phyloP scores from a whole-genome alignment of 2,888 invertebrate genomes.

The Hesperia comma region DNA sequence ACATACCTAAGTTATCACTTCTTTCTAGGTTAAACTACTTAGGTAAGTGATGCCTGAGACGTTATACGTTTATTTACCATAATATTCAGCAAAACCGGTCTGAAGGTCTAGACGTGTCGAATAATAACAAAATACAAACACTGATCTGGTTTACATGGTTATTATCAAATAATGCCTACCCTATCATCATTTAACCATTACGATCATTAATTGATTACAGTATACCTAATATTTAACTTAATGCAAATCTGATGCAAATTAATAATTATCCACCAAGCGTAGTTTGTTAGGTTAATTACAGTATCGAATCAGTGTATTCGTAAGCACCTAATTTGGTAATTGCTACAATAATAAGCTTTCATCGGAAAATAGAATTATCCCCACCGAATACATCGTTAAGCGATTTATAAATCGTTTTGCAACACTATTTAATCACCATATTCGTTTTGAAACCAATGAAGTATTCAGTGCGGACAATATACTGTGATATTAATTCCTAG shows the following conservation, averaged over 20 bases:
- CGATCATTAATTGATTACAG: background rate
- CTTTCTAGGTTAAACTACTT: too few species aligned
- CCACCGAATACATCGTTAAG: constrained; percentile 6
- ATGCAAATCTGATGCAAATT: constrained; percentile 11
- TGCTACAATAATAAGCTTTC: constrained; percentile 13
- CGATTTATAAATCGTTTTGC: constrained; percentile 20
- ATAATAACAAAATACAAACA: too few species aligned
- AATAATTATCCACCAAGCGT: constrained; percentile 7
- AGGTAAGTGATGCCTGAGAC: too few species aligned
- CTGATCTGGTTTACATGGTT: too few species aligned
- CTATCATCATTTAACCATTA: background rate
- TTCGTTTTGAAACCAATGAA: constrained; percentile 10
- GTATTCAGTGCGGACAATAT: constrained; percentile 21
- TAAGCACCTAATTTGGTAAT: constrained; percentile 27
- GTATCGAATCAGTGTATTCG: background rate
- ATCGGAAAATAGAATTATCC: constrained; percentile 23
- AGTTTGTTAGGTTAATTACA: constrained; percentile 7
- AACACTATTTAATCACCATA: constrained; percentile 7
- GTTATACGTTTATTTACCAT: too few species aligned
- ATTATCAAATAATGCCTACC: background rate
- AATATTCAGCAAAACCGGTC: too few species aligned
- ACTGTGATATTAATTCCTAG: constrained; percentile 8
- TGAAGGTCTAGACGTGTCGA: too few species aligned
- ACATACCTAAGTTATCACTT: too few species aligned
- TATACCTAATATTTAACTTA: constrained; percentile 14